Base-by-base conservation (phyloP, 1,140 invertebrate species). In the Coelopa frigida region DNA sequence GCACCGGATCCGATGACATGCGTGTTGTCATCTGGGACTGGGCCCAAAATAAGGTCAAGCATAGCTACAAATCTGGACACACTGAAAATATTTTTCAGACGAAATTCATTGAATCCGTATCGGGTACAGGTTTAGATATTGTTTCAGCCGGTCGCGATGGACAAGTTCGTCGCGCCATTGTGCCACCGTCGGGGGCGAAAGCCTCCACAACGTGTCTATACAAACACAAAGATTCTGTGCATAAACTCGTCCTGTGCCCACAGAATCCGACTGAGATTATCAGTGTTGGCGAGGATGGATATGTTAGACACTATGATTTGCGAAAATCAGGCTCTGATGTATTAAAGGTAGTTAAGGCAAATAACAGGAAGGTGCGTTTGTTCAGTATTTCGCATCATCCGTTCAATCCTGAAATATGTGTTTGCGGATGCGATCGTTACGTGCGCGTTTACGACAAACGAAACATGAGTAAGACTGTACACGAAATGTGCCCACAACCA, bases 371-470 rank as follows among this genome's bases (percentile, higher is more conserved):
- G 18, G 72, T 92, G 3, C 76, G 83, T 15, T 71, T 97, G 33
- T 95, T 92, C 71, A 92, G 88, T 62, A 86, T 98, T 57, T 75
- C 84, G 53, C 80, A 79, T 23, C 86, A 97, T 77, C 92, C 92
- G 7, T 71, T 82, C 35, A 82, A 84, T 49, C 71, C 81, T 45
- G 82, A 94, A 72, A 87, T 94, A 70, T 84, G 85, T 62, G 78
- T 96, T 22, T 78, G 83, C 39, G 93, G 93, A 3, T 66, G 75
- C 14, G 78, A 80, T 58, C 72, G 75, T 45, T 73, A 64, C 42
- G 74, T 85, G 12, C 70, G 74, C 14, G 72, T 87, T 33, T 91
- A 85, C 54, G 88, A 92, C 63, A 75, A 78, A 54, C 75, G 88
- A 57, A 81, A 78, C 55, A 53, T 73, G 18, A 54, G 53, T 10